phyloP scores from a whole-genome alignment of 2,113 vertebrate genomes.

The Elanoides forficatus region DNA sequence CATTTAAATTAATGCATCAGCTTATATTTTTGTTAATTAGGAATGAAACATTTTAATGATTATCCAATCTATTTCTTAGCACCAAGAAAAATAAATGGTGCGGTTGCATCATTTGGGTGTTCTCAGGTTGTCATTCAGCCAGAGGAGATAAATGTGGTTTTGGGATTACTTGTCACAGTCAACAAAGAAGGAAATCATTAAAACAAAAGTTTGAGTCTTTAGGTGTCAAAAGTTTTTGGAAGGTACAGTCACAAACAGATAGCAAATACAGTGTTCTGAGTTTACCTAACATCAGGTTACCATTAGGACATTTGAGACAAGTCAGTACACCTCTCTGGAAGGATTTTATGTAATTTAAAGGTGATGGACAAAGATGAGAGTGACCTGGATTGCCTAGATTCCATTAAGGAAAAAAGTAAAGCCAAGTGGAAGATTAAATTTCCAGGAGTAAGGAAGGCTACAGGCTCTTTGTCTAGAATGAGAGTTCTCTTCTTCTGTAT shows the following conservation, averaged over 20 bases:
- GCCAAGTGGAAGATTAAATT: slow-evolving; percentile 16
- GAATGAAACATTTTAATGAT: neutral
- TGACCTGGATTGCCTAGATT: slow-evolving; percentile 14
- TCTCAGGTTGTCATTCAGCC: neutral
- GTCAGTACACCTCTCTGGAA: neutral
- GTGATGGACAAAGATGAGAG: neutral
- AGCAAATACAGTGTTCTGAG: neutral
- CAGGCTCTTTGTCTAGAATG: neutral
- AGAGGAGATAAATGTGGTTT: neutral
- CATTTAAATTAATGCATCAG: neutral
- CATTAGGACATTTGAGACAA: neutral
- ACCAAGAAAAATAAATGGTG: neutral
- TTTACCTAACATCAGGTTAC: neutral
- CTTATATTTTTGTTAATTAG: neutral
- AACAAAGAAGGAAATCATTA: neutral
- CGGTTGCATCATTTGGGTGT: rapidly evolving
- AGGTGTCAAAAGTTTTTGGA: neutral
- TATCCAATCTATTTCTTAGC: neutral
- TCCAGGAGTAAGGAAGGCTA: neutral
- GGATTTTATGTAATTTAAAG: neutral
- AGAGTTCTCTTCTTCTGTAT: neutral
- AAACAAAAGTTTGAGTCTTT: neutral
- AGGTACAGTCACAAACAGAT: neutral
- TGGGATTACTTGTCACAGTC: neutral
- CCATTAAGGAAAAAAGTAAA: neutral